phyloP scores from a whole-genome alignment of 2,797 vertebrate genomes.

The Scomberomorus guttatus region DNA sequence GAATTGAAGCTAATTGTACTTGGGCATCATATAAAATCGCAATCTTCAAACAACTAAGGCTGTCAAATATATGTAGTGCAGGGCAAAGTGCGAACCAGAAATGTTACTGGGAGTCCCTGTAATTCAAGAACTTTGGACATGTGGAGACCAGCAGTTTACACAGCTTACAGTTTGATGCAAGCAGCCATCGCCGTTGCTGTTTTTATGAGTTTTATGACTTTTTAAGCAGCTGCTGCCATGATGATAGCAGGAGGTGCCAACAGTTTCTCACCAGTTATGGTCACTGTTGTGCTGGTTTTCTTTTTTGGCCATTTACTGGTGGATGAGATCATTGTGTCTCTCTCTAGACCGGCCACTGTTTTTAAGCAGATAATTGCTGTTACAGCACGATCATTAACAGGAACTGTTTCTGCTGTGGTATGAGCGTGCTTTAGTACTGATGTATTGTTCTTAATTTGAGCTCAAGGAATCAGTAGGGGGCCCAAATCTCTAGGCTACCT shows the following conservation, averaged over 20 bases:
- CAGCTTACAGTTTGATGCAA: background rate
- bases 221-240: background rate
- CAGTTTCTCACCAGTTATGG: background rate
- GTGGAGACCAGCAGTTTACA: no score
- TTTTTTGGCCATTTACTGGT: background rate
- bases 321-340: background rate
- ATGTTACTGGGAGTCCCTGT: no score
- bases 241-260: background rate
- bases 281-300: no score
- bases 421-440: no score
- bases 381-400: background rate
- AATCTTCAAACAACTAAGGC: no score
- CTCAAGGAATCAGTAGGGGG: no score
- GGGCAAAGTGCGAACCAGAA: no score
- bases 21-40: no score
- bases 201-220: background rate
- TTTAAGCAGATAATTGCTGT: background rate
- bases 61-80: background rate
- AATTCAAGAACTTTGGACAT: no score
- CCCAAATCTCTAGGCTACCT: no score
- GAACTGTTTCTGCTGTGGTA: background rate
- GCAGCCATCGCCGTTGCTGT: slow-evolving; percentile 1
- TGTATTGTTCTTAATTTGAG: background rate
- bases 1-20: background rate
- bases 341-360: background rate